Evolutionary conservation across 2,888 invertebrate genomes (phyloP), one percentile per base, ranked within the genome.

Genomic region (Dynastes maya): DNA sequence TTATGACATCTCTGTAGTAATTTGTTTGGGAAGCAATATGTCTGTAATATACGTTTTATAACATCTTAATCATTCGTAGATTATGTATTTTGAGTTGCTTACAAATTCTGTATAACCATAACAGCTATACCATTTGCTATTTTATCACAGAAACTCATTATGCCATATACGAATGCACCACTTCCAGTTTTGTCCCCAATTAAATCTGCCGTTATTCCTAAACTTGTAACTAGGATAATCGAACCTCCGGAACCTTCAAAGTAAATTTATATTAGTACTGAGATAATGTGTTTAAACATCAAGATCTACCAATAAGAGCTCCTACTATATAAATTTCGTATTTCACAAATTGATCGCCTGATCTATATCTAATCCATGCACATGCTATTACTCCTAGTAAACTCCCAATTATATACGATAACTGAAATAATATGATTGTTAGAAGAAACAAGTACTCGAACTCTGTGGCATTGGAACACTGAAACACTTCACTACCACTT

Each of bases 111-210:
- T 84, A 98, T 95, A 4, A 95, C 82, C 80, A 95, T 93, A 74
- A 97, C 95, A 64, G 94, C 95, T 13, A 96, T 82, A 6, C 98
- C 98, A 89, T 97, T 97, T 0, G 95, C 93, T 6, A 98, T 89
- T 89, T 98, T 98, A 89, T 98, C 98, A 9, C 94, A 91, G 86
- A 98, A 97, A 87, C 97, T 97, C 96, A 98, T 97, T 13, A 95
- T 92, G 4, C 97, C 97, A 86, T 96, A 98, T 0, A 98, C 95
- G 88, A 97, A 97, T 29, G 97, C 97, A 3, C 97, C 96, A 81
- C 94, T 95, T 83, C 95, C 94, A 0, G 95, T 95, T 85, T 94
- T 94, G 51, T 92, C 91, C 16, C 96, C 96, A 77, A 98, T 97
- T 76, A 97, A 90, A 88, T 98, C 97, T 0, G 97, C 95, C 0